phyloP scores from a whole-genome alignment of 2,888 invertebrate species.

The Campopleginae sp. region DNA sequence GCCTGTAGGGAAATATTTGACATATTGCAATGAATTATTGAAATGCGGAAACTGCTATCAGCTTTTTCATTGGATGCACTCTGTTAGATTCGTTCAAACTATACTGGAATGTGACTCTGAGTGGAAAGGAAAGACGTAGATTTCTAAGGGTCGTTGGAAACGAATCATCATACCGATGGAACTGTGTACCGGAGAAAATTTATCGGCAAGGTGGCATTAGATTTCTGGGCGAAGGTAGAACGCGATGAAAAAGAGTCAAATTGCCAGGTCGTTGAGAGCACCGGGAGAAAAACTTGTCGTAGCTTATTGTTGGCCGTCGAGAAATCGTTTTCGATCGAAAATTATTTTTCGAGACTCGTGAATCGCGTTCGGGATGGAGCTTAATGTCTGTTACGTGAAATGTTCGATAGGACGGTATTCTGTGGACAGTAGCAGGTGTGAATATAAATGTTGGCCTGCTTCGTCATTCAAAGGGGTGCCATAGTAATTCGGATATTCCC shows the following conservation, averaged over 20 bases:
- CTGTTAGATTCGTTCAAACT: not conserved
- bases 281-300: not conserved
- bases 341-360: not conserved
- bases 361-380: too few species aligned
- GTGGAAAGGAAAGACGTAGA: not conserved
- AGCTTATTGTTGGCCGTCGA: not conserved
- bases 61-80: not conserved
- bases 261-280: not conserved
- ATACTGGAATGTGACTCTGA: not conserved
- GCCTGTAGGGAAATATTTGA: conserved; percentile 11
- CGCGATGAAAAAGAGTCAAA: too few species aligned
- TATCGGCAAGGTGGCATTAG: too few species aligned
- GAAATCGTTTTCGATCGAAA: not conserved
- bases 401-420: not conserved
- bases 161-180: too few species aligned
- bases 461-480: not conserved
- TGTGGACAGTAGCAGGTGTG: not conserved
- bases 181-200: too few species aligned
- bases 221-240: too few species aligned
- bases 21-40: conserved; percentile 21
- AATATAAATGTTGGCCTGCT: not conserved
- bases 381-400: not conserved
- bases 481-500: not conserved
- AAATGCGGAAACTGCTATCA: not conserved
- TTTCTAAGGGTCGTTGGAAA: not conserved